Evolutionary conservation across 2,888 invertebrate genomes (phyloP), one percentile per base, ranked within the genome.

Genomic region (Dendrolimus houi): DNA sequence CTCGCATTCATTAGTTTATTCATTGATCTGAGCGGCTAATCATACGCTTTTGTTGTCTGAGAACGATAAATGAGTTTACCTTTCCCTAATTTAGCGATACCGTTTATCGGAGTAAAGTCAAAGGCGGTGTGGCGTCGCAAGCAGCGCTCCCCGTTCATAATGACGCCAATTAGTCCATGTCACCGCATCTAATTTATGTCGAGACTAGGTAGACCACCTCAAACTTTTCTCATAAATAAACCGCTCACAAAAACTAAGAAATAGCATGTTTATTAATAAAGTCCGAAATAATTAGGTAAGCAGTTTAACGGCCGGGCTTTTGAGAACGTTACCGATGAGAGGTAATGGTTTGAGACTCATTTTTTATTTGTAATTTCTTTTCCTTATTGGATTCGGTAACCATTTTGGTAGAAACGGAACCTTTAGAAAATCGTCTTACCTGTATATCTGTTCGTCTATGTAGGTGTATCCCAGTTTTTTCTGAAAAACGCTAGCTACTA

Each of bases 191-290:
- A 79, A 83, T 82, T 83, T 81, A 82, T 81, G 77, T 75, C 64
- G 71, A 75, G 73, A 70, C 72, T 67, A 67, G 65, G 72, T 71
- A 64, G 78, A 74, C 75, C 77, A 74, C 75, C 77, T 71, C 70
- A 74, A 79, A 83, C 80, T 83, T 81, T 77, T 69, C 80, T 71
- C 79, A 79, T 83, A 81, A 81, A 81, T 80, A 81, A 75, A 72
- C 74, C 67, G 70, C 71, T 67, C 61, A 63, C 77, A 81, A 80
- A 81, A 82, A 81, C 76, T 71, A 72, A 71, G 67, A 69, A 73
- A 65, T 61, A 59, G 66, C 64, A 64, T 63, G 63, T 67, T 68
- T 63, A 55, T 62, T 66, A 67, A 72, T 72, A 72, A 71, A 67
- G 63, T 64, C 60, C 56, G 56, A 59, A 64, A 64, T 64, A 57